Base-by-base conservation (phyloP, 1,140 invertebrate species). In the Littorina saxatilis region DNA sequence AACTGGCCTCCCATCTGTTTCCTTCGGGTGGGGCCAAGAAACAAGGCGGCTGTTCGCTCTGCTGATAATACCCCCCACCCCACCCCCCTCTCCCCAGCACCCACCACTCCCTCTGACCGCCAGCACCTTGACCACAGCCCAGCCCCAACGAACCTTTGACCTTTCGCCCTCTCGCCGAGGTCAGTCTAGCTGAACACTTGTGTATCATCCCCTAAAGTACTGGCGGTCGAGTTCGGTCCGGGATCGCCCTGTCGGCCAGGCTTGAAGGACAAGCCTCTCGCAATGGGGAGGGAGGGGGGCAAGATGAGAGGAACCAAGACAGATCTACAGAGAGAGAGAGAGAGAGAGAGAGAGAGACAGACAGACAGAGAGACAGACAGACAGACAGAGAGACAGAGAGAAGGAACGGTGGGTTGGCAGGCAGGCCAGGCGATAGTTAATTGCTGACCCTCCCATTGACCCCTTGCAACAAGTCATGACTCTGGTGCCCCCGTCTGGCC, bases 151-250 rank as follows among this genome's bases (percentile, higher is more conserved):
- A 32, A 73, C 70, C 70, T 32, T 32, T 73, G 27, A 73, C 70
- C 70, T 50, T 73, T 73, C 50, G 70, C 40, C 70, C 70, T 50
- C 40, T 72, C 39, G 27, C 7, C 43, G 43, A 47, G 43, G 43
- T 47, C 43, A 47, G 7, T 47, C 43, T 47, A 47, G 43, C 43
- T 47, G 43, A 47, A 17, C 43, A n/a, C n/a, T n/a, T n/a, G n/a
- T 47, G 43, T 17, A 5, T 47, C 43, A 47, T 47, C n/a, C n/a
- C n/a, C n/a, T n/a, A 17, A 47, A 47, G 43, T 47, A n/a, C n/a
- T n/a, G n/a, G n/a, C n/a, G n/a, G n/a, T n/a, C n/a, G n/a, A n/a
- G n/a, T n/a, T n/a, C n/a, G n/a, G n/a, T 47, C 43, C 7, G 43
- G 43, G 43, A 47, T 5, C 43, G 43, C 7, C 43, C 43, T 47